Percentiles rank a stretch among this genome's conserved stretches.
Evolutionary conservation across 1,140 invertebrate species (phyloP).

Genomic region (Globodera rostochiensis): DNA sequence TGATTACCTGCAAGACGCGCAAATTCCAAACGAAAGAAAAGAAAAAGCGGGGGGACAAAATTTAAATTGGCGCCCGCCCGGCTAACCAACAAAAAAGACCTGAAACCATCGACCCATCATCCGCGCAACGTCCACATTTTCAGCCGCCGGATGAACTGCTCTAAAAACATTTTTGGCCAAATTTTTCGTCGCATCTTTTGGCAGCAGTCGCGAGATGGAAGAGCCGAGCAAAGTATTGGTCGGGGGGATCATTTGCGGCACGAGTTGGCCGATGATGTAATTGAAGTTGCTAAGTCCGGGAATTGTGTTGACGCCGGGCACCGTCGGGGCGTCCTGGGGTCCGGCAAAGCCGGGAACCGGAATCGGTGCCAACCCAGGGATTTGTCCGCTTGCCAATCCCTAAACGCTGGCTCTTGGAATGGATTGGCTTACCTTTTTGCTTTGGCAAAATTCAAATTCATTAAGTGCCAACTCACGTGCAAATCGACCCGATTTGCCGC

Average conservation of each 20-base stretch:
- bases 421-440: no score
- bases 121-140: slow-evolving; percentile 64
- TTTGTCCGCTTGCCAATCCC: slow-evolving; percentile 61
- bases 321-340: slow-evolving; percentile 58
- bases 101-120: slow-evolving; percentile 66
- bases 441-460: not conserved
- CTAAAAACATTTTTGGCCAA: slow-evolving; percentile 65
- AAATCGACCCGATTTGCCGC: slow-evolving; percentile 54
- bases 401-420: slow-evolving; percentile 7
- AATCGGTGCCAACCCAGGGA: slow-evolving; percentile 64
- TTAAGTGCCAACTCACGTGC: slow-evolving; percentile 19
- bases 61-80: not conserved
- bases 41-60: not conserved
- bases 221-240: slow-evolving; percentile 65
- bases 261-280: slow-evolving; percentile 64
- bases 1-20: slow-evolving; percentile 56
- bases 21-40: not conserved
- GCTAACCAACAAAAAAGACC: slow-evolving; percentile 27
- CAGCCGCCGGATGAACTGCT: slow-evolving; percentile 63
- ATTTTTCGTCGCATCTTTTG: slow-evolving; percentile 65
- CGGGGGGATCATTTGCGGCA: slow-evolving; percentile 66
- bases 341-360: slow-evolving; percentile 63
- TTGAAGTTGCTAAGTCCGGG: slow-evolving; percentile 65
- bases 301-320: slow-evolving; percentile 65
- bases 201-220: slow-evolving; percentile 60